Evolutionary conservation across 2,888 invertebrate species (phyloP).

Genomic region (Chirona hameri): DNA sequence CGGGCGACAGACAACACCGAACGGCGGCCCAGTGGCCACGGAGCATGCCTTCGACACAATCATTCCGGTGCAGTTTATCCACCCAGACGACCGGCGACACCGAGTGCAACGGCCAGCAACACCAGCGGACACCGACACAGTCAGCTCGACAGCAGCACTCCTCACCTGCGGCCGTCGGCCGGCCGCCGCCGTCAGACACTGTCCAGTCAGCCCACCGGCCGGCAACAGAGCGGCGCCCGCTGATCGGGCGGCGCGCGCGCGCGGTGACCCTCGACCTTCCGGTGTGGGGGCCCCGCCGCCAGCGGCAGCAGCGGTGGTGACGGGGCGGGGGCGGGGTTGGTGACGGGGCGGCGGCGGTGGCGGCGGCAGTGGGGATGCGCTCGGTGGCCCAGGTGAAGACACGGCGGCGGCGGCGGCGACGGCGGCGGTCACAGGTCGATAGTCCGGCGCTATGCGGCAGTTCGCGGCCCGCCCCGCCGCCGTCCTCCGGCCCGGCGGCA

Average conservation of each 20-base stretch:
- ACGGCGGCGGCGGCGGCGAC: too few relatives aligned
- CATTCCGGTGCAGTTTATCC: neutral
- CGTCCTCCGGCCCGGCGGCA: too few relatives aligned
- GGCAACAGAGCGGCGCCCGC: neutral
- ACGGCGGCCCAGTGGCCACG: neutral
- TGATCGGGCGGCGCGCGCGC: neutral
- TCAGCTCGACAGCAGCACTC: neutral
- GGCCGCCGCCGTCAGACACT: neutral
- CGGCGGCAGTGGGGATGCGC: too few relatives aligned
- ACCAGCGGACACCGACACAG: neutral
- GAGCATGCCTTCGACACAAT: neutral
- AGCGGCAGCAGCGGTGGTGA: neutral
- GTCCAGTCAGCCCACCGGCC: neutral
- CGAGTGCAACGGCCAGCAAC: neutral
- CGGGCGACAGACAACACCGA: neutral
- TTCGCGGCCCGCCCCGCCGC: too few relatives aligned
- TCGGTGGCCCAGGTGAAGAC: too few relatives aligned
- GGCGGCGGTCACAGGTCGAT: too few relatives aligned
- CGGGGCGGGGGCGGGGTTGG: too few relatives aligned
- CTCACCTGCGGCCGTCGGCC: neutral
- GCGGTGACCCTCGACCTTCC: constrained; percentile 6
- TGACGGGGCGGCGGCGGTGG: too few relatives aligned
- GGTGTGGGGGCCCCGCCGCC: neutral
- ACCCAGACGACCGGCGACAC: neutral
- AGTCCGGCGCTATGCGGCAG: too few relatives aligned